phyloP scores from a whole-genome alignment of 1,140 invertebrate genomes.

The Drosophila murphyi region DNA sequence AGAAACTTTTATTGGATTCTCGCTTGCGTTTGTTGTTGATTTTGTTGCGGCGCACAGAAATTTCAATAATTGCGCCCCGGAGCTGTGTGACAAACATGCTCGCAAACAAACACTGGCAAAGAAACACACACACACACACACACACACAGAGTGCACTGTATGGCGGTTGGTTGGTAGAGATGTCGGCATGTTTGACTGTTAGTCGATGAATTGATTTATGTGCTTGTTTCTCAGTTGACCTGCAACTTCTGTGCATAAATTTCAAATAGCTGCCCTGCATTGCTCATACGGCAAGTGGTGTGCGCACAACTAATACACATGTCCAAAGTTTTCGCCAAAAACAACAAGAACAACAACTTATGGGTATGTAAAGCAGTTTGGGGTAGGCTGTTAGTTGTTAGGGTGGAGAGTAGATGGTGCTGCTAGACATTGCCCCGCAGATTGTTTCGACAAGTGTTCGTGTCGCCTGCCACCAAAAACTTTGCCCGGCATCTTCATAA shows the following conservation, averaged over 20 bases:
- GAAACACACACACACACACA: conserved; percentile 24
- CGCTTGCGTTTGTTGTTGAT: conserved; percentile 37
- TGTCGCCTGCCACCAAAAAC: conserved; percentile 64
- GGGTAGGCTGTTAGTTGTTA: too few relatives aligned
- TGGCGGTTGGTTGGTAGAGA: neutral
- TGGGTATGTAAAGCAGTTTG: neutral
- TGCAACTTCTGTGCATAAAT: conserved; percentile 79
- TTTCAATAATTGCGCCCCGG: conserved; percentile 71
- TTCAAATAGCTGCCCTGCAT: conserved; percentile 43
- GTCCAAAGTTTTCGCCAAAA: conserved; percentile 41
- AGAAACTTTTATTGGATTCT: conserved; percentile 49
- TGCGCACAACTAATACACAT: conserved; percentile 27
- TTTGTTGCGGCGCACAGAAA: conserved; percentile 54
- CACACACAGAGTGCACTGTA: neutral
- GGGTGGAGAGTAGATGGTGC: conserved; percentile 6
- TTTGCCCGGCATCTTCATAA: conserved; percentile 71
- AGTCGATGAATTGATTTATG: conserved; percentile 79
- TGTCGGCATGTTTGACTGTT: conserved; percentile 6
- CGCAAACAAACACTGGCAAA: conserved; percentile 1
- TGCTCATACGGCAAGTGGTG: conserved; percentile 38
- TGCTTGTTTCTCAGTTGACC: conserved; percentile 77
- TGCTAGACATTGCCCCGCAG: conserved; percentile 46
- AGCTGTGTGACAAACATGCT: conserved; percentile 29
- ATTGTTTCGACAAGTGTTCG: conserved; percentile 73
- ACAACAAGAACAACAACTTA: neutral